Evolutionary conservation across 1,140 invertebrate genomes (phyloP).

Genomic region (Notospermus geniculatus): DNA sequence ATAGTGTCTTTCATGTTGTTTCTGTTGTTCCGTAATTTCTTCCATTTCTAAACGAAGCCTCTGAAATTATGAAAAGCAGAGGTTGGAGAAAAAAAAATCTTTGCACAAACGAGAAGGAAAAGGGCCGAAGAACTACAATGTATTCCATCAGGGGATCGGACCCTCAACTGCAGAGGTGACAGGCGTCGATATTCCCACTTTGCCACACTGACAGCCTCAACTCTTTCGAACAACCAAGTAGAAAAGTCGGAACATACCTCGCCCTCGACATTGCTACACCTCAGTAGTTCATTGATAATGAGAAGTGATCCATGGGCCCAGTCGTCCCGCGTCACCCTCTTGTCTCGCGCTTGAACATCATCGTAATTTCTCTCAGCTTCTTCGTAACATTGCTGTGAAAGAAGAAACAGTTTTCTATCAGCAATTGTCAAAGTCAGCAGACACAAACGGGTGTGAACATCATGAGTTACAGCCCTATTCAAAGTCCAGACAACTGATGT

Average conservation of each 20-base stretch:
- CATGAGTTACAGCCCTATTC: too few species aligned
- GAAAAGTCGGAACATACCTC: too few species aligned
- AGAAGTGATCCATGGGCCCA: constrained; percentile 88
- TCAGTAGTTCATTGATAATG: constrained; percentile 89
- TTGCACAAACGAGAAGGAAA: too few species aligned
- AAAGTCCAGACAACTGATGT: too few species aligned
- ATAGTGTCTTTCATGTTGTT: constrained; percentile 43
- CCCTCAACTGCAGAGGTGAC: too few species aligned
- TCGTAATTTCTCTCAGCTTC: constrained; percentile 81
- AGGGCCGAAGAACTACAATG: too few species aligned
- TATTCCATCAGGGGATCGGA: too few species aligned
- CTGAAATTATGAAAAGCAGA: too few species aligned
- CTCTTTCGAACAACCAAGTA: too few species aligned
- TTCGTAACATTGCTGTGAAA: constrained; percentile 78
- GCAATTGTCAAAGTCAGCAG: not conserved
- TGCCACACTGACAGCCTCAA: too few species aligned
- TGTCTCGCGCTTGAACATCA: constrained; percentile 66
- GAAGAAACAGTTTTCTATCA: constrained; percentile 12
- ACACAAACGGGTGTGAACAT: not conserved
- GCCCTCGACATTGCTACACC: constrained; percentile 88
- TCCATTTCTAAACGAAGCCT: constrained; percentile 47
- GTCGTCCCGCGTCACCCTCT: constrained; percentile 82
- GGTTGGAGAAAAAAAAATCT: too few species aligned
- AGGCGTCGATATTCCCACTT: too few species aligned
- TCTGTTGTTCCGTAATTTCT: constrained; percentile 45